A percentile compares a stretch with the other conserved stretches of the same genome.
Conservation (phyloP, 2,113 vertebrate species). For the Rhegmatorhina hoffmannsi region DNA sequence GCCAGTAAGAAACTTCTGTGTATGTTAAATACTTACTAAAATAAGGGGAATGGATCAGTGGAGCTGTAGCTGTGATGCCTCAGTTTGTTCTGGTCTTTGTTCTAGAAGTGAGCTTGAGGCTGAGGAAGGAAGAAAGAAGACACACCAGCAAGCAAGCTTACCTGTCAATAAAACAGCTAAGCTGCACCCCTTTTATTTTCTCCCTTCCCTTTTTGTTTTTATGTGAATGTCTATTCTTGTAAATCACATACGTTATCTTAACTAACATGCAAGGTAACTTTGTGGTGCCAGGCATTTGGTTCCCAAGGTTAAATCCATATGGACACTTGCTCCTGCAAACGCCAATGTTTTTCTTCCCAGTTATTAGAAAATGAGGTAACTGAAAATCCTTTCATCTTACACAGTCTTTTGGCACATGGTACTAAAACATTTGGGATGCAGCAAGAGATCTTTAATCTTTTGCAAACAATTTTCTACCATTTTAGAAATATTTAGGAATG, state of each 20-base stretch:
- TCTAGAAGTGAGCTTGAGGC: not conserved
- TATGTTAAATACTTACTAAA: not conserved
- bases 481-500: not conserved
- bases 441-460: not conserved
- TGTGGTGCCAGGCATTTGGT: not conserved
- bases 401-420: not conserved
- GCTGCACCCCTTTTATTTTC: not conserved
- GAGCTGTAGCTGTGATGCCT: not conserved
- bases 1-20: not conserved
- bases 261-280: not conserved
- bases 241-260: not conserved
- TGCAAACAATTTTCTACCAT: not conserved
- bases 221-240: not conserved
- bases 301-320: not conserved
- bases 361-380: not conserved
- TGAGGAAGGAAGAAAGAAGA: not conserved
- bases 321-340: not conserved
- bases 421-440: not conserved
- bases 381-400: not conserved
- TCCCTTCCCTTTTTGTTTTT: not conserved
- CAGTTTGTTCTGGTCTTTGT: not conserved
- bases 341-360: not conserved
- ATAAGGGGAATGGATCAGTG: not conserved
- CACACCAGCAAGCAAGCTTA: not conserved
- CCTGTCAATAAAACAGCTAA: not conserved